These are phyloP conservation scores for Batillaria attramentaria DNA, from an alignment of 1,140 invertebrate genomes.

Conservation along the genomic window DNA sequence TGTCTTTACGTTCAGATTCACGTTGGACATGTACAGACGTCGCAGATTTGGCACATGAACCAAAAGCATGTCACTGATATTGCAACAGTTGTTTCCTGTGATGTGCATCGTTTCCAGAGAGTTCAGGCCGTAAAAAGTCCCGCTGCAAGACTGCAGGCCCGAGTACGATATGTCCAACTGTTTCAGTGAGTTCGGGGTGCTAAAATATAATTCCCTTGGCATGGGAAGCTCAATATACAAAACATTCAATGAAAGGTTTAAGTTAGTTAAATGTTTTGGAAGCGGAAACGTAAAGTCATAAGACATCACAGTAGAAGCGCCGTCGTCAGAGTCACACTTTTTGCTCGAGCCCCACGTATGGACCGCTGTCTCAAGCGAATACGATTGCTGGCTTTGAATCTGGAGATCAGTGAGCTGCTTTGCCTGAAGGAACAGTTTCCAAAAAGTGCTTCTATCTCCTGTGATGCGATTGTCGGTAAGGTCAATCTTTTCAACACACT, in stretches of 20 bases:
- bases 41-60: not conserved
- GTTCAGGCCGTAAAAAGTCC: not conserved
- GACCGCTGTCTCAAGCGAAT: too few relatives aligned
- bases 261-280: not conserved
- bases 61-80: not conserved
- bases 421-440: too few relatives aligned
- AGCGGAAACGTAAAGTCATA: too few relatives aligned
- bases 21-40: not conserved
- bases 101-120: not conserved
- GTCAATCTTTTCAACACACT: too few relatives aligned
- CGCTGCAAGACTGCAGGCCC: not conserved
- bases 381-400: too few relatives aligned
- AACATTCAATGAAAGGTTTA: not conserved
- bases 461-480: too few relatives aligned
- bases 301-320: too few relatives aligned
- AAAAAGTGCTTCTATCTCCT: too few relatives aligned
- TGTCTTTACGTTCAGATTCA: not conserved
- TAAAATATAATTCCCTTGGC: not conserved
- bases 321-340: too few relatives aligned
- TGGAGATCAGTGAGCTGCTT: too few relatives aligned
- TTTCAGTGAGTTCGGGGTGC: not conserved
- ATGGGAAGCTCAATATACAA: not conserved
- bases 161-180: not conserved
- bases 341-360: too few relatives aligned
- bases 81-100: not conserved